A percentile compares a stretch with the other conserved stretches of the same genome.
These are phyloP conservation scores for Morpho deidamia DNA, from an alignment of 2,888 invertebrate species.

Conservation along the genomic window DNA sequence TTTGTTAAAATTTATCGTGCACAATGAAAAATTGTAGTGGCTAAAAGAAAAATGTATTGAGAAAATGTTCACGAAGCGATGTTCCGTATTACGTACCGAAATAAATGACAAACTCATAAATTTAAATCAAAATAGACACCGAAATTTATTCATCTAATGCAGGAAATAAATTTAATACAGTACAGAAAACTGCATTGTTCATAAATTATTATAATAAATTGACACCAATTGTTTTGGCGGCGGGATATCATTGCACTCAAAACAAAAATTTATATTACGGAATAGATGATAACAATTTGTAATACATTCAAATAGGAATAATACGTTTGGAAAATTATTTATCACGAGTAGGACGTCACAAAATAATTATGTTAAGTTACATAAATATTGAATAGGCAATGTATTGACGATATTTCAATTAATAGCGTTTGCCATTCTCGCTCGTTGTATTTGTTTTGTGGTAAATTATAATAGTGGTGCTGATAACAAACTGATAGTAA, in stretches of 20 bases:
- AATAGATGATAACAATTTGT: slow-evolving; percentile 31
- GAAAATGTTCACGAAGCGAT: no score
- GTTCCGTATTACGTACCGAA: neutral
- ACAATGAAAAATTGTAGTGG: no score
- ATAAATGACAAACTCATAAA: neutral
- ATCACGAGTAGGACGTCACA: slow-evolving; percentile 31
- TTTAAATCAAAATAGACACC: slow-evolving; percentile 1
- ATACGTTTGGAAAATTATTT: slow-evolving; percentile 35
- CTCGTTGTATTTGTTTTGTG: slow-evolving; percentile 31
- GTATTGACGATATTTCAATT: slow-evolving; percentile 37
- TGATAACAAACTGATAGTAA: slow-evolving; percentile 25
- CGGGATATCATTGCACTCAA: slow-evolving; percentile 22
- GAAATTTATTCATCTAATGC: slow-evolving; percentile 19
- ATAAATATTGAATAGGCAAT: slow-evolving; percentile 37
- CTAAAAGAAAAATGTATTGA: no score
- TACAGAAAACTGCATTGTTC: slow-evolving; percentile 17
- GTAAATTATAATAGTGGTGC: slow-evolving; percentile 25
- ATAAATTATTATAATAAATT: slow-evolving; percentile 28
- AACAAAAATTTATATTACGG: slow-evolving; percentile 29
- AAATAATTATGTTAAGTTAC: slow-evolving; percentile 39
- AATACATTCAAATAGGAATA: slow-evolving; percentile 27
- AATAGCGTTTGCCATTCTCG: slow-evolving; percentile 36
- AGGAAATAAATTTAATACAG: slow-evolving; percentile 11
- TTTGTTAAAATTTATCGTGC: no score
- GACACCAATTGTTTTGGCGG: slow-evolving; percentile 21